These are phyloP conservation scores for Drosophila fulvimacula DNA, from an alignment of 2,888 invertebrate species.

Conservation along the genomic window DNA sequence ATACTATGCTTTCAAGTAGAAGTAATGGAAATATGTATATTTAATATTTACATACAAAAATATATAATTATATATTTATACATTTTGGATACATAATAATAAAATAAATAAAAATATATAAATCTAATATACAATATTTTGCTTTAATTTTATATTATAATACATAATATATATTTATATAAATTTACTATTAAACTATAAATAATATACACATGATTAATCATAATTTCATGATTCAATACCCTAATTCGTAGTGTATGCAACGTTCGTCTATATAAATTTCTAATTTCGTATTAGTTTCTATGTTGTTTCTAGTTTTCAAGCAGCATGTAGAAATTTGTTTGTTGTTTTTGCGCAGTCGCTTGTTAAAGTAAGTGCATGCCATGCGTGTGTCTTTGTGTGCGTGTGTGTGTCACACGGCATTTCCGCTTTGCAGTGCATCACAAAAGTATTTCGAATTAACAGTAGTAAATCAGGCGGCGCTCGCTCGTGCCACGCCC, in stretches of 20 bases:
- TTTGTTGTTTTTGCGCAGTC: conserved; percentile 57
- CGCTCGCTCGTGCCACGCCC: conserved; percentile 29
- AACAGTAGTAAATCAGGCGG: conserved; percentile 65
- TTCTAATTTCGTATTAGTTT: conserved; percentile 9
- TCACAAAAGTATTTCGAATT: conserved; percentile 70
- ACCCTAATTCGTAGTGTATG: background rate
- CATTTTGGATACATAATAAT: too few relatives aligned
- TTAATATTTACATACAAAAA: too few relatives aligned
- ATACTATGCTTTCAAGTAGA: too few relatives aligned
- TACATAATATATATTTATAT: too few relatives aligned
- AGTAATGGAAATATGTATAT: too few relatives aligned
- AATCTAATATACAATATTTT: too few relatives aligned
- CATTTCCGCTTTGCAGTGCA: conserved; percentile 66
- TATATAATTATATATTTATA: too few relatives aligned
- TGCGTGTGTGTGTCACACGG: conserved; percentile 52
- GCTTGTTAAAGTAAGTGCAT: conserved; percentile 43
- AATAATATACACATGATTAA: background rate
- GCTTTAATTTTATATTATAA: too few relatives aligned
- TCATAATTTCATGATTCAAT: background rate
- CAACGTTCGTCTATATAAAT: background rate
- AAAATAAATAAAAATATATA: too few relatives aligned
- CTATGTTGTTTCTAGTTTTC: conserved; percentile 3
- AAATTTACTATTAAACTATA: background rate
- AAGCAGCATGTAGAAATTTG: conserved; percentile 21
- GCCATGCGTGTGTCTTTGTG: conserved; percentile 16